A percentile compares a stretch with the other conserved stretches of the same genome.
phyloP scores from a whole-genome alignment of 2,113 vertebrate species.

The Chlamydotis undulata region DNA sequence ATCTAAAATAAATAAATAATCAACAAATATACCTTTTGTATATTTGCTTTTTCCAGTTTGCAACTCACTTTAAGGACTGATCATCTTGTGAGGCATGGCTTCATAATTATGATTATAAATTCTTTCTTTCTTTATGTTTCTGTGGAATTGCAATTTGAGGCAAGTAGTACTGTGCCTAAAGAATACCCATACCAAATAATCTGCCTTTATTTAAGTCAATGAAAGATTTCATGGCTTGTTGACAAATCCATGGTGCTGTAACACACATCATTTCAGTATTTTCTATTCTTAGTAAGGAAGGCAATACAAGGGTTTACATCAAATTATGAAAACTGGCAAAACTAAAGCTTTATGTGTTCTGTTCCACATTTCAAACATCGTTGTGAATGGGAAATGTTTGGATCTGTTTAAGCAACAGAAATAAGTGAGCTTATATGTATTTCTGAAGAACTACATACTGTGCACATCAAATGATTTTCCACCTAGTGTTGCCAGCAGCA shows the following conservation, averaged over 20 bases:
- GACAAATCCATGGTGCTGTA: background rate
- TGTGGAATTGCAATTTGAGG: background rate
- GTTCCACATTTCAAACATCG: background rate
- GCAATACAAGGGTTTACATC: background rate
- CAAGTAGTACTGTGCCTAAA: background rate
- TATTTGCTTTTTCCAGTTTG: background rate
- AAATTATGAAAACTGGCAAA: constrained; percentile 19
- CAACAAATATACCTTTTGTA: background rate
- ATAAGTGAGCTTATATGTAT: background rate
- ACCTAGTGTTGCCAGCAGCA: background rate
- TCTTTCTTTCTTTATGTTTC: background rate
- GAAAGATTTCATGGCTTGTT: background rate
- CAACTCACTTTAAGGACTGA: background rate
- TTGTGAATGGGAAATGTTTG: background rate
- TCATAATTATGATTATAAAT: background rate
- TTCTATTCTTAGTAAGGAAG: background rate
- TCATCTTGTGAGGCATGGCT: background rate
- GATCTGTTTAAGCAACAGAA: constrained; percentile 32
- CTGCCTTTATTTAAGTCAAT: background rate
- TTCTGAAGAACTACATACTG: background rate
- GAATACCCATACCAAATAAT: background rate
- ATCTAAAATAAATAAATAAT: background rate
- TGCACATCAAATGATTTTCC: background rate
- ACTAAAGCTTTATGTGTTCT: background rate
- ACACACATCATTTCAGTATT: background rate